Evolutionary conservation across 2,113 vertebrate genomes (phyloP), one percentile per base, ranked within the genome.

Genomic region (Myotis davidii): DNA sequence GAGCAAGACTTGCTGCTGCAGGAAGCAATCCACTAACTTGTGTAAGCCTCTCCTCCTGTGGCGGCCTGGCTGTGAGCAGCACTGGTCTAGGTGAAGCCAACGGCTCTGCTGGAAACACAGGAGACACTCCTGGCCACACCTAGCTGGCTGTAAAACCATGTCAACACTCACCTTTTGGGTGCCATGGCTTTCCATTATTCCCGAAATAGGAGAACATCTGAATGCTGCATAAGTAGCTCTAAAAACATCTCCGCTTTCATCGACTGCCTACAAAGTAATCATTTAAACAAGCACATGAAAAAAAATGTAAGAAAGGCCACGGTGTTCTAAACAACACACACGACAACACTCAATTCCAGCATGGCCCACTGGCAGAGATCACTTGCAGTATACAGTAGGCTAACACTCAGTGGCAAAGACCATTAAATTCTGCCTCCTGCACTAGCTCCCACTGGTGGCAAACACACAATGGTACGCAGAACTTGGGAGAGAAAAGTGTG

Each of bases 151-250:
- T 32, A 25, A 84, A 52, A 73, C 65, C 85, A 59, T 3, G 7
- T 72, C 6, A 67, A 50, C 70, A 52, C 85, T 97, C 98, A 99
- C 99, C 99, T 99, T 99, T 74, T 99, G 98, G 94, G 98, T 98
- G 93, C 98, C 96, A 4, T 96, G 94, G 45, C 97, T 98, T 96
- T 99, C 98, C 25, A 99, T 98, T 29, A 92, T 97, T 42, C 99
- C 99, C 45, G 99, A 99, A 90, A 99, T 96, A 92, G 84, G 98
- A 78, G 98, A 98, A 97, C 99, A 99, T 91, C 98, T 98, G 86
- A 99, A 99, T 50, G 98, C 99, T 0, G 99, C 98, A 97, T 99
- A 99, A 25, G 99, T 99, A 85, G 99, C 99, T 83, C 99, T 98
- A 95, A 98, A 99, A 78, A 99, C 99, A 83, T 98, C 98, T 85